Evolutionary conservation across 2,888 invertebrate genomes (phyloP), one percentile per base, ranked within the genome.

Genomic region (Euclidia mi): DNA sequence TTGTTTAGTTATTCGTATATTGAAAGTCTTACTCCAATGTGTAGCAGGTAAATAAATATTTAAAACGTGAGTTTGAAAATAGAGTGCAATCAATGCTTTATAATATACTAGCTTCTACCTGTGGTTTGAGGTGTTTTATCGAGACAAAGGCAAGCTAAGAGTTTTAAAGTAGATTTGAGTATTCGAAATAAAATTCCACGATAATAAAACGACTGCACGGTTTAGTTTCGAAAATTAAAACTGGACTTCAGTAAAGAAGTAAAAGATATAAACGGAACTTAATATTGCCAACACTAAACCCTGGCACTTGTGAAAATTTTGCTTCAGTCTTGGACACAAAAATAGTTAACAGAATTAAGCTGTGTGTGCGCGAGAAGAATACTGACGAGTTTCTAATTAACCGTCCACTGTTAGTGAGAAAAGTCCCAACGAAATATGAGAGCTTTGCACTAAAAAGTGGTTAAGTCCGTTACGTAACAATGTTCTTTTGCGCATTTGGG

Each of bases 261-360:
- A 41, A 28, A 29, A 47, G 29, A 29, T 28, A 29, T 35, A 56
- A 53, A 29, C 37, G 50, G 28, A 66, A 62, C 25, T 52, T 35
- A 29, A 45, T 42, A 60, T 51, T 44, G 31, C 32, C 35, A 28
- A 41, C 47, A 43, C 45, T 45, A 32, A 62, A 35, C 57, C 60
- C 58, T 62, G 42, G 9, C 79, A 34, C 60, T 58, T 52, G 41
- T 29, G 50, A 57, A 74, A 76, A 67, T 48, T 81, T 80, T 81
- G 78, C 78, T 84, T 77, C 75, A 70, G 71, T 84, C 77, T 78
- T 76, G 85, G 84, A 85, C 85, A 86, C 87, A 87, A 89, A 88
- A 89, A 90, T 88, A 85, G 88, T 90, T 91, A 91, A 90, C 85
- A 83, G 79, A 88, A 91, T 91, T 89, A 90, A 88, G 83, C 76